Evolutionary conservation across 2,797 vertebrate genomes (phyloP), one percentile per base, ranked within the genome.

Genomic region (Gymnodraco acuticeps): DNA sequence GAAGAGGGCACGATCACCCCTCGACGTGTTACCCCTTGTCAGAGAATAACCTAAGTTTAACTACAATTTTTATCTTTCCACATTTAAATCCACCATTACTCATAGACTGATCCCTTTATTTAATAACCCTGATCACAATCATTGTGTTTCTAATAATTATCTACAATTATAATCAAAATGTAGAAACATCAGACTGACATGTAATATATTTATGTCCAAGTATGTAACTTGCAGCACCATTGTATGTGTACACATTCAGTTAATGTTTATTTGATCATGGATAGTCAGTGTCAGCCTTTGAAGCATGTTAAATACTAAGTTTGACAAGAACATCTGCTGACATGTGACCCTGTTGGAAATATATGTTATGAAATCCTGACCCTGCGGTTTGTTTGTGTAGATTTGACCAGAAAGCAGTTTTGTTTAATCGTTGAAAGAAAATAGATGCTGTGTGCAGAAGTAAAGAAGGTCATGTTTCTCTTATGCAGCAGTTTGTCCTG

Each of bases 391-490:
- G 43, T 63, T 12, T 23, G n/a, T 31, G 45, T 70, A 27, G 14
- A 17, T 58, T 76, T 41, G 14, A 64, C 15, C 15, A 46, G 17
- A 48, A 0, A 43, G 33, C 60, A 52, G 33, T 64, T 72, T 33
- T 11, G 12, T 3, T 50, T 52, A 6, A 61, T 62, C 8, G 10
- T 41, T 10, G 13, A 3, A 41, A 15, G 12, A 47, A 51, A 23
- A 45, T 46, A 15, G 62, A 33, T 45, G 59, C 9, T 31, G 4
- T 50, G 72, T 82, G 62, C 51, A 38, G 46, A 33, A 60, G 75
- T 69, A 71, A 65, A 67, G 59, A 38, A 73, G 74, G 61, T 76
- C 62, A 48, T 16, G 47, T 75, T 84, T 79, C 72, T 64, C 60
- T 50, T 66, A 56, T 62, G 66, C 69, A 71, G 78, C 67, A 77